A percentile compares a stretch with the other conserved stretches of the same genome.
phyloP scores from a whole-genome alignment of 2,797 vertebrate species.

The Acridotheres tristis region DNA sequence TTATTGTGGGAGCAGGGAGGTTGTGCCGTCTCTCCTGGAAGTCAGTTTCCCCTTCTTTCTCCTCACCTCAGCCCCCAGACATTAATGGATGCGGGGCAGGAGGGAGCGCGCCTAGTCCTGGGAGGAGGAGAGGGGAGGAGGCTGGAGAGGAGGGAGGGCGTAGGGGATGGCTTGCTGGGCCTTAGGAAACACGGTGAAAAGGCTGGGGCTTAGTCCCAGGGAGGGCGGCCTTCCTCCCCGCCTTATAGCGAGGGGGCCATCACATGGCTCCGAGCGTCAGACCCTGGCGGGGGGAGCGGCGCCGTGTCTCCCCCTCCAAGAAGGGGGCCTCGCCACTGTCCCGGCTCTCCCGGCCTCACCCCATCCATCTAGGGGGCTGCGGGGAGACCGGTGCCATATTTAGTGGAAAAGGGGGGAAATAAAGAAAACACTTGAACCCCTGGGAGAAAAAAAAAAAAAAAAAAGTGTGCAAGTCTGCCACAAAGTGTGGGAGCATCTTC shows the following conservation, averaged over 20 bases:
- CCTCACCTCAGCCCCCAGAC: slow-evolving; percentile 29
- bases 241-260: slow-evolving; percentile 81
- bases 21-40: not conserved
- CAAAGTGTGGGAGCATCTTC: not conserved
- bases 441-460: too few relatives aligned
- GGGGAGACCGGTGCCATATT: not conserved
- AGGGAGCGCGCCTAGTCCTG: slow-evolving; percentile 20
- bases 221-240: slow-evolving; percentile 82
- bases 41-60: not conserved
- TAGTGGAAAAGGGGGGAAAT: not conserved
- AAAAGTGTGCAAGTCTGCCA: not conserved
- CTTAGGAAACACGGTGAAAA: slow-evolving; percentile 66
- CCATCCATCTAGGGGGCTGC: not conserved
- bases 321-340: not conserved
- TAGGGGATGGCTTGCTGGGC: not conserved
- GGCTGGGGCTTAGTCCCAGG: slow-evolving; percentile 81
- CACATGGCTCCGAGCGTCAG: slow-evolving; percentile 85
- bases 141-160: slow-evolving; percentile 2
- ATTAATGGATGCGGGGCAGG: slow-evolving; percentile 40
- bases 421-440: not conserved
- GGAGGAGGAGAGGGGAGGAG: slow-evolving; percentile 7
- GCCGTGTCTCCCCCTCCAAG: not conserved
- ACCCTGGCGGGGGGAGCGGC: not conserved
- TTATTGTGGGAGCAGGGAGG: not conserved
- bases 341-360: not conserved